Evolutionary conservation across 2,888 invertebrate genomes (phyloP), one percentile per base, ranked within the genome.

Genomic region (Mythimna vitellina): DNA sequence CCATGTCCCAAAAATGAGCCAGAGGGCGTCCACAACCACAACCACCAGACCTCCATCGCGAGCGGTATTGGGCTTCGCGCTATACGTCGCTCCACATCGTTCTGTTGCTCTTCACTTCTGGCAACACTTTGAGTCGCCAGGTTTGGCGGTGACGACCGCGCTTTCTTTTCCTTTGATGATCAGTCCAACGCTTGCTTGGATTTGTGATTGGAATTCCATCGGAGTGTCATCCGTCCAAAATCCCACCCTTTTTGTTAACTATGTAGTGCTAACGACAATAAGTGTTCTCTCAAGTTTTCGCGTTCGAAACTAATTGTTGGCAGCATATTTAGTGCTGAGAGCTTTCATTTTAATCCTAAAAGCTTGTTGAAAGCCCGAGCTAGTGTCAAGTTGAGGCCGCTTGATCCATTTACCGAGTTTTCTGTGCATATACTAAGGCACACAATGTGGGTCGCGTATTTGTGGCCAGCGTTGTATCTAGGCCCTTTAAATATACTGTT

Each of bases 331-430:
- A 86, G 80, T 38, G 80, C 65, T 81, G 65, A 78, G 68, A 86
- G 86, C 83, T 84, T 86, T 81, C 68, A 70, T 74, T 79, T 78
- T 83, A 84, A 88, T 84, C 85, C 81, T 80, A 82, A 86, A 86
- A 88, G 83, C 84, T 74, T 82, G 80, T 81, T 78, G 46, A 69
- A 78, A 81, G 79, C 73, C 62, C 65, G 51, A 67, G 69, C 57
- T 76, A 78, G 79, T 87, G 87, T 86, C 77, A 80, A 85, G 87
- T 85, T 75, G 71, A 51, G 53, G 58, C 76, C 29, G 72, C 84
- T 81, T 83, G 80, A 84, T 84, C 85, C 71, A 85, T 82, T 81
- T 82, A 72, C 80, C 64, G 74, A 81, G 69, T 80, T 77, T 67
- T 68, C 68, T 60, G 65, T 57, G 53, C 69, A 61, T 65, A 51